Evolutionary conservation across 2,888 invertebrate species (phyloP).

Genomic region (Drosophila hamatofila): DNA sequence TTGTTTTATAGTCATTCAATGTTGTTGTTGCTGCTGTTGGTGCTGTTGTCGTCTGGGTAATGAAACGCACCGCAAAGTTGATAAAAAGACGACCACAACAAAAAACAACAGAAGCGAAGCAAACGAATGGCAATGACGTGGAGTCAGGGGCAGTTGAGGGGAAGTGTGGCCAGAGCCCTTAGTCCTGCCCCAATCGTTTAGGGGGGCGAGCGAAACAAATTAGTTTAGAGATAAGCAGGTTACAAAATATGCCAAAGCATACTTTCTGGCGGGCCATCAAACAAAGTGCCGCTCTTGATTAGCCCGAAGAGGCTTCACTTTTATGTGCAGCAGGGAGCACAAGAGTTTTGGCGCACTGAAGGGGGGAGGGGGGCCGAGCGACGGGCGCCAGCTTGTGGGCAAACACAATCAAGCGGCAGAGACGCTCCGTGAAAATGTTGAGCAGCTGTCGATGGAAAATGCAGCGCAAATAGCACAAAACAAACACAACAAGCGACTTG

Average conservation of each 20-base stretch:
- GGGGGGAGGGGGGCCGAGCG: not conserved
- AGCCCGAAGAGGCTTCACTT: constrained; percentile 57
- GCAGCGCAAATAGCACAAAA: constrained; percentile 58
- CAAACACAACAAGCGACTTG: constrained; percentile 37
- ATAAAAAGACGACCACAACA: constrained; percentile 60
- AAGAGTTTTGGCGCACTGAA: not conserved
- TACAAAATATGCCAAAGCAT: constrained; percentile 77
- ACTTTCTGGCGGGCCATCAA: constrained; percentile 64
- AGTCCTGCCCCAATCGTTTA: constrained; percentile 2
- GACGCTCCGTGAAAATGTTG: constrained; percentile 73
- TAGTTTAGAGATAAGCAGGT: constrained; percentile 81
- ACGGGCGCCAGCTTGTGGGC: constrained; percentile 29
- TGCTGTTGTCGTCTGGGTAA: constrained; percentile 46
- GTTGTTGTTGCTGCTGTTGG: not conserved
- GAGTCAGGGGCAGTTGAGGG: constrained; percentile 1
- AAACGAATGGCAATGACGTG: constrained; percentile 34
- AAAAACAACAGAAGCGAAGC: constrained; percentile 21
- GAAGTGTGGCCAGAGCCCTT: not conserved
- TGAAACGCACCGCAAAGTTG: constrained; percentile 67
- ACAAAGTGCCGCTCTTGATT: constrained; percentile 75
- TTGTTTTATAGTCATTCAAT: constrained; percentile 72
- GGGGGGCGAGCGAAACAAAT: constrained; percentile 63
- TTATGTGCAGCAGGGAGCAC: constrained; percentile 7
- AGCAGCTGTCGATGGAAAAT: constrained; percentile 78
- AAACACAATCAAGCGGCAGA: constrained; percentile 73